phyloP scores from a whole-genome alignment of 2,113 vertebrate genomes.

The Zootoca vivipara region DNA sequence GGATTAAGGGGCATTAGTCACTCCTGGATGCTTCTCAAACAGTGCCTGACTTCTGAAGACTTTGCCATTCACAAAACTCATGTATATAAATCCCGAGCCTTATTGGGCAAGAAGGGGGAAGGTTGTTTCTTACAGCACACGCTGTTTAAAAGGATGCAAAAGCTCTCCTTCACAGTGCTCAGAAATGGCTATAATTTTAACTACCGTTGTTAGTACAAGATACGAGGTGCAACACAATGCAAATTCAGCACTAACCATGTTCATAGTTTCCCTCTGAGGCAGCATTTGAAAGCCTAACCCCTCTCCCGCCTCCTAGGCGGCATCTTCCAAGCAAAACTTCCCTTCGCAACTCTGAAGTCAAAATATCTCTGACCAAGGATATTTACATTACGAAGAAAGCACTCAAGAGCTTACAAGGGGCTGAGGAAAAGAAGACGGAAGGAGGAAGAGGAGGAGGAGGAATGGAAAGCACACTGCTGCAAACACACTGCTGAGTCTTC shows the following conservation, averaged over 20 bases:
- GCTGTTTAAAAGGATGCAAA: conserved; percentile 23
- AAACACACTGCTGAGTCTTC: no score
- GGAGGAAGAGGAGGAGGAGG: neutral
- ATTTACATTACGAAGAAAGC: conserved; percentile 53
- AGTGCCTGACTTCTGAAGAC: conserved; percentile 55
- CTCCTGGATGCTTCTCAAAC: conserved; percentile 66
- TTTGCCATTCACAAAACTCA: conserved; percentile 60
- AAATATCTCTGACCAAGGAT: conserved; percentile 44
- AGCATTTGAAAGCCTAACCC: conserved; percentile 56
- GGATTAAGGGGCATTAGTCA: conserved; percentile 66
- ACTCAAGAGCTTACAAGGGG: conserved; percentile 20
- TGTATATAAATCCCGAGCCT: conserved; percentile 43
- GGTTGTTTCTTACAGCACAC: neutral
- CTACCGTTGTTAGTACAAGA: conserved; percentile 30
- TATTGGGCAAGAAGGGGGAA: neutral
- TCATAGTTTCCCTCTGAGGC: conserved; percentile 67
- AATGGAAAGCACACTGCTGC: conserved; percentile 43
- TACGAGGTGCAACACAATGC: conserved; percentile 25
- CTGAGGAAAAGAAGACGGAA: neutral
- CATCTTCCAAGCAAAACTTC: conserved; percentile 59
- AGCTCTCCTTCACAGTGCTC: conserved; percentile 41
- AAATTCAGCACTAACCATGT: conserved; percentile 51
- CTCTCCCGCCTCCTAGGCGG: conserved; percentile 43
- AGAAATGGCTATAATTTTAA: conserved; percentile 49
- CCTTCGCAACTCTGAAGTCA: conserved; percentile 47